phyloP scores from a whole-genome alignment of 2,113 vertebrate species.

The Heliornis fulica region DNA sequence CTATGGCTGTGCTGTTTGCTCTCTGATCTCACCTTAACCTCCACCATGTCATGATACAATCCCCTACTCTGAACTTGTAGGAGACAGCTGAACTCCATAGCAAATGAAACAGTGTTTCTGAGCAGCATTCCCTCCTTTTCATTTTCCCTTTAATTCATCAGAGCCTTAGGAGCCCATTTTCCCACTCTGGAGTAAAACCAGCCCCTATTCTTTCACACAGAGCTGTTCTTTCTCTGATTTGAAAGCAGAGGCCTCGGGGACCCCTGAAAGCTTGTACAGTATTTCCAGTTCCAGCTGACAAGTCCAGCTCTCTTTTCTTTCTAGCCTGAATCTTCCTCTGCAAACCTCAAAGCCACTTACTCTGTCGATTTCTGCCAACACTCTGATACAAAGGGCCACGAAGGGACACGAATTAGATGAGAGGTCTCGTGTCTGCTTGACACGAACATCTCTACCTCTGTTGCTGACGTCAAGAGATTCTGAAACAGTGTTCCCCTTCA shows the following conservation, averaged over 20 bases:
- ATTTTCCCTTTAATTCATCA: conserved; percentile 31
- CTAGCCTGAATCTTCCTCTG: background rate
- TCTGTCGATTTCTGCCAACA: background rate
- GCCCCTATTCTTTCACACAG: background rate
- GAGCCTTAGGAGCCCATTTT: conserved; percentile 30
- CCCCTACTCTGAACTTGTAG: background rate
- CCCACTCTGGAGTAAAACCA: background rate
- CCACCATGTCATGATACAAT: background rate
- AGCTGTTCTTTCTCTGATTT: conserved; percentile 6
- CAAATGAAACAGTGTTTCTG: background rate
- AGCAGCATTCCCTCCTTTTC: background rate
- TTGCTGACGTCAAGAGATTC: background rate
- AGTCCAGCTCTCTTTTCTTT: conserved; percentile 34
- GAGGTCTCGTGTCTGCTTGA: background rate
- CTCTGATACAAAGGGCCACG: background rate
- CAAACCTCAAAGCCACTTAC: conserved; percentile 20
- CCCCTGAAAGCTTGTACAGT: background rate
- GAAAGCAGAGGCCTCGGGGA: conserved; percentile 34
- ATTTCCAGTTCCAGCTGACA: conserved; percentile 21
- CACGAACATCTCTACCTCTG: background rate
- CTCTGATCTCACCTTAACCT: conserved; percentile 18
- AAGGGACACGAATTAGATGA: background rate
- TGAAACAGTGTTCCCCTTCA: background rate
- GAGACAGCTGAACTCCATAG: background rate
- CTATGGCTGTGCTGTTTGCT: background rate